phyloP scores from a whole-genome alignment of 2,797 vertebrate genomes.

The Gambusia yucatana region DNA sequence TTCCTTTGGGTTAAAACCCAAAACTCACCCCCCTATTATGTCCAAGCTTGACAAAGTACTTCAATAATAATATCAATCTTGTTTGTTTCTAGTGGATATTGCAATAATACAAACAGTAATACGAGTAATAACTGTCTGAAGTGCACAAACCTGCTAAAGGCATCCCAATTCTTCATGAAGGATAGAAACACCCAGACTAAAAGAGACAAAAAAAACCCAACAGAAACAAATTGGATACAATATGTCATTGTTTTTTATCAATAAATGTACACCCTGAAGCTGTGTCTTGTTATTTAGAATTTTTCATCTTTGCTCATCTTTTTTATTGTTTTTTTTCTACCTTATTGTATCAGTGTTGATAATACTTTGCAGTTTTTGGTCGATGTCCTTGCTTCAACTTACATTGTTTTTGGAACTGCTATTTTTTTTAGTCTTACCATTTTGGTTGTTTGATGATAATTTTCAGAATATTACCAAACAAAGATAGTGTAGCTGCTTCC shows the following conservation, averaged over 20 bases:
- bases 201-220: not conserved
- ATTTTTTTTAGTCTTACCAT: not conserved
- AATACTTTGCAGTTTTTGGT: not conserved
- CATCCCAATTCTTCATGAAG: not conserved
- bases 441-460: no score
- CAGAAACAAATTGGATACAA: not conserved
- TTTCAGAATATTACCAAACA: not conserved
- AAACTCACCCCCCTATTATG: not conserved
- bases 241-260: not conserved
- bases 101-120: constrained; percentile 1
- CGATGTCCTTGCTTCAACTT: not conserved
- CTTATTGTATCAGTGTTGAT: not conserved
- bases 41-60: constrained; percentile 2
- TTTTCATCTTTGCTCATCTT: not conserved
- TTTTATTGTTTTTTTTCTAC: not conserved
- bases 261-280: not conserved
- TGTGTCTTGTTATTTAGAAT: not conserved
- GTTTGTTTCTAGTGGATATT: not conserved
- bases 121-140: not conserved
- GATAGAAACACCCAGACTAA: not conserved
- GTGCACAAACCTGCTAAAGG: not conserved
- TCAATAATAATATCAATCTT: constrained; percentile 4
- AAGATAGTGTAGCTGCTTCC: not conserved
- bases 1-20: not conserved
- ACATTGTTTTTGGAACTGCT: not conserved